These are phyloP conservation scores for Vanessa atalanta DNA, from an alignment of 1,140 invertebrate species.

Conservation along the genomic window DNA sequence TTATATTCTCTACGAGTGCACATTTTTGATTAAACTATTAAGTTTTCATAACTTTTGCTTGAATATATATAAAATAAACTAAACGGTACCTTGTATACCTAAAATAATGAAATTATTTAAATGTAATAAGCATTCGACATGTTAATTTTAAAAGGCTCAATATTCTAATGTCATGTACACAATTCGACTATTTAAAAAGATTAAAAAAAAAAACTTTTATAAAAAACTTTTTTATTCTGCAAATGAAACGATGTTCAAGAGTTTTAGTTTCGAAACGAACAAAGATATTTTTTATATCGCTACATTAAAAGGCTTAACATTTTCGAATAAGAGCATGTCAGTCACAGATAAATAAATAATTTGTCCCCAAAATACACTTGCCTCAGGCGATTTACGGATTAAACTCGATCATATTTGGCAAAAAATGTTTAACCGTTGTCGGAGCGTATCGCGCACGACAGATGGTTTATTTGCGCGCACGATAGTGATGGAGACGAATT, in stretches of 20 bases:
- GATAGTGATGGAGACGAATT: too few relatives aligned
- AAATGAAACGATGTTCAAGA: not conserved
- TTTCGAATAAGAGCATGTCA: slow-evolving; percentile 3
- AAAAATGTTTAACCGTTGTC: slow-evolving; percentile 53
- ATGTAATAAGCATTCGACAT: too few relatives aligned
- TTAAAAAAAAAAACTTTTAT: not conserved
- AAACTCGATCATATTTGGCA: slow-evolving; percentile 58
- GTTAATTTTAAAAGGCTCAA: too few relatives aligned
- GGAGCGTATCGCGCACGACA: not conserved
- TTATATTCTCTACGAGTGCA: too few relatives aligned
- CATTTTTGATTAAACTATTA: too few relatives aligned
- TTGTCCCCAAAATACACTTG: slow-evolving; percentile 51
- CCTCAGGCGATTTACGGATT: slow-evolving; percentile 67
- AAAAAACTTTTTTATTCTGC: not conserved
- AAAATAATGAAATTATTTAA: too few relatives aligned
- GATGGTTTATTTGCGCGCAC: too few relatives aligned
- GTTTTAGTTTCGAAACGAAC: not conserved
- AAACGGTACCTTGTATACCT: too few relatives aligned
- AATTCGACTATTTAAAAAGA: too few relatives aligned
- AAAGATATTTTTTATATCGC: not conserved
- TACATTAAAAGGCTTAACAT: slow-evolving; percentile 1
- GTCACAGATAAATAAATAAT: slow-evolving; percentile 47
- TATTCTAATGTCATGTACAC: too few relatives aligned
- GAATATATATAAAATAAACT: too few relatives aligned
- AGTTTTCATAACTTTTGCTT: too few relatives aligned